Evolutionary conservation across 1,140 invertebrate species (phyloP).

Genomic region (Hormaphis cornu): DNA sequence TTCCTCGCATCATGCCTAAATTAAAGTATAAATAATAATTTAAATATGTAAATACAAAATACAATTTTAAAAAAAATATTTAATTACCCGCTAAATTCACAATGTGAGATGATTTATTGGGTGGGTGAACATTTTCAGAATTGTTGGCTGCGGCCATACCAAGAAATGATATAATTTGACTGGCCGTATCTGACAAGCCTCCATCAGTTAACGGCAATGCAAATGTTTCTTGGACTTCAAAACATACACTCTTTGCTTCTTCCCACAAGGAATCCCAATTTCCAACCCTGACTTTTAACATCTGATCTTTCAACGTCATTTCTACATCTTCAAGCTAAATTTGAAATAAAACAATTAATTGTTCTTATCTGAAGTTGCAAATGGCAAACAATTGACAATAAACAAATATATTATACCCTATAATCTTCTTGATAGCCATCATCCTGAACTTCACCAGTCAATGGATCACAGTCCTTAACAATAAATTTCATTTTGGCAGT

Average conservation of each 20-base stretch:
- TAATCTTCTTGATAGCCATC: conserved; percentile 81
- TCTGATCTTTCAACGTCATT: conserved; percentile 79
- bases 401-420: conserved; percentile 46
- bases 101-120: conserved; percentile 74
- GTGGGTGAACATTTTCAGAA: conserved; percentile 65
- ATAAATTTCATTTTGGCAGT: conserved; percentile 84
- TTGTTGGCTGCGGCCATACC: conserved; percentile 80
- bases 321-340: conserved; percentile 83
- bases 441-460: conserved; percentile 83
- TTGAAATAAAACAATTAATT: background rate
- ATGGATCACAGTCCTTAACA: conserved; percentile 92
- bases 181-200: conserved; percentile 75
- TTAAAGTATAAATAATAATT: conserved; percentile 34
- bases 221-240: conserved; percentile 83
- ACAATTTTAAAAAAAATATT: background rate
- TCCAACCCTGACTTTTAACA: conserved; percentile 71
- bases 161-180: conserved; percentile 76
- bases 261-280: conserved; percentile 71
- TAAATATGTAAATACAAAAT: background rate
- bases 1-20: conserved; percentile 74
- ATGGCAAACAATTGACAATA: background rate
- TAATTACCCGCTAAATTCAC: conserved; percentile 61
- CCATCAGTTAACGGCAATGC: conserved; percentile 64
- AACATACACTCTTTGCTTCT: conserved; percentile 49
- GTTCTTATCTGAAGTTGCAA: too few relatives aligned